Evolutionary conservation across 30 jellyfish, hydroid and myxozoan genomes (phyloP).

Genomic region (Mastigias papua): DNA sequence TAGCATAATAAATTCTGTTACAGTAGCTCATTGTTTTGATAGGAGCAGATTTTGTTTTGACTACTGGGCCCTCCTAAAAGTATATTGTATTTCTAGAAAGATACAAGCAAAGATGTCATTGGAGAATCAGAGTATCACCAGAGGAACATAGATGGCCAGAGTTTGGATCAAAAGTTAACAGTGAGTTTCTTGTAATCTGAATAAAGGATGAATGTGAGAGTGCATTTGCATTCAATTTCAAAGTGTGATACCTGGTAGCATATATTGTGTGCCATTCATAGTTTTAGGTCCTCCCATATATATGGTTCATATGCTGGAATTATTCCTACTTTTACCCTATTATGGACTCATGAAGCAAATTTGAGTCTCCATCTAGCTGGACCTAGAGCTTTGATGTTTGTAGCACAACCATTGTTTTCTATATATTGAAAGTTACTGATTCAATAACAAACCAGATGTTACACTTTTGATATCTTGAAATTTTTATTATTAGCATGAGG

Average conservation of each 20-base stretch:
- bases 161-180: conserved; percentile 48
- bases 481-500: conserved; percentile 56
- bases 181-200: no score
- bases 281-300: background rate
- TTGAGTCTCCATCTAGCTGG: background rate
- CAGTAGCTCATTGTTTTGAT: no score
- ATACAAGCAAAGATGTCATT: conserved; percentile 32
- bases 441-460: no score
- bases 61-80: no score
- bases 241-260: background rate
- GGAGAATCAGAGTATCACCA: conserved; percentile 54
- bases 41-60: no score
- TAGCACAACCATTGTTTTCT: background rate
- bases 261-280: background rate
- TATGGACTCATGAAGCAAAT: background rate
- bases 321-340: background rate
- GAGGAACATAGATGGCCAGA: conserved; percentile 9
- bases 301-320: background rate
- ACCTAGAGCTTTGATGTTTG: background rate
- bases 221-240: background rate
- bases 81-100: conserved; percentile 10
- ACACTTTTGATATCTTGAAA: background rate
- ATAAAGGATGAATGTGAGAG: no score
- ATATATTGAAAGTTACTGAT: no score
- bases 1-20: no score